Conservation (phyloP, 2,888 invertebrate genomes). For the Tetanocera ferruginea region DNA sequence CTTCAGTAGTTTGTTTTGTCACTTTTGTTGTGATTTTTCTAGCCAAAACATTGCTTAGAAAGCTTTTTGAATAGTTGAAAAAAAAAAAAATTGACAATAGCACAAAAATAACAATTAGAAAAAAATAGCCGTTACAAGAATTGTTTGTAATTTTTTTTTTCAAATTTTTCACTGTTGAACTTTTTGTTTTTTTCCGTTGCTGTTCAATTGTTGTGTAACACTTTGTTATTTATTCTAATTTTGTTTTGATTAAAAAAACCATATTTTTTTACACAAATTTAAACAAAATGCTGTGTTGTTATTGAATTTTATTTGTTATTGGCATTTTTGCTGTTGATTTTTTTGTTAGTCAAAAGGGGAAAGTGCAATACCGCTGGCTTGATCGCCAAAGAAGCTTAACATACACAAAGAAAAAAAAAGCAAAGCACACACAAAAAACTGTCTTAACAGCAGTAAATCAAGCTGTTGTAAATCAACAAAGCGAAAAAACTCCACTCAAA, state of each 20-base stretch:
- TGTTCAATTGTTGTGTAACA: not conserved
- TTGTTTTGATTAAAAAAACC: not conserved
- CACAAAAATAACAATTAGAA: not conserved
- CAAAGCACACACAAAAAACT: not conserved
- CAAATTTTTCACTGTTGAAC: not conserved
- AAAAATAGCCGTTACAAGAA: no score
- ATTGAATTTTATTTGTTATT: not conserved
- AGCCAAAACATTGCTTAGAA: not conserved
- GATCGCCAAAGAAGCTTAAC: not conserved
- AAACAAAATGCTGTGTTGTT: no score
- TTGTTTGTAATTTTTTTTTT: no score
- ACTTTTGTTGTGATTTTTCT: not conserved
- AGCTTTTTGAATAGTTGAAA: not conserved
- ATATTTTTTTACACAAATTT: no score
- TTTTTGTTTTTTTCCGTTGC: not conserved
- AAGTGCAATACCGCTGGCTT: constrained; percentile 36
- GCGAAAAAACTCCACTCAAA: no score
- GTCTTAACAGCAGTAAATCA: no score
- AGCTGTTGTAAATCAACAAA: no score
- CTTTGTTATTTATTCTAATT: not conserved
- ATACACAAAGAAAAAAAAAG: not conserved
- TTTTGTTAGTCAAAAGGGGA: constrained; percentile 30
- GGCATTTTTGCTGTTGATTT: constrained; percentile 7
- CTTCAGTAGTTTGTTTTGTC: not conserved
- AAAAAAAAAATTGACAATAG: not conserved